These are phyloP conservation scores for Pachyuromys duprasi DNA, from an alignment of 2,797 vertebrate species.

Conservation along the genomic window DNA sequence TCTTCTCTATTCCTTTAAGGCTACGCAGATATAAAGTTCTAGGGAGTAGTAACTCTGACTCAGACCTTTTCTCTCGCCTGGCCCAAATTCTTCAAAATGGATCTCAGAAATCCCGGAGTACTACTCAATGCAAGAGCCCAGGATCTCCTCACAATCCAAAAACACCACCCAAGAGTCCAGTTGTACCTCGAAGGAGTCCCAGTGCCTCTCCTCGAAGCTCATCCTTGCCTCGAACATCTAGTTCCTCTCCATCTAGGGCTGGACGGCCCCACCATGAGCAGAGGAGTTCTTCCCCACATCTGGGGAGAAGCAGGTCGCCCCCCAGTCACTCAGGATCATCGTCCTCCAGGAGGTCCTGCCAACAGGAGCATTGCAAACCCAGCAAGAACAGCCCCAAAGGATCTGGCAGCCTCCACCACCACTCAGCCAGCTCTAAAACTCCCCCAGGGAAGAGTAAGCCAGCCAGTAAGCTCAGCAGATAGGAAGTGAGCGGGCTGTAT, in stretches of 20 bases:
- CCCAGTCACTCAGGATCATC: conserved; percentile 97
- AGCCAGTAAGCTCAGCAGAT: conserved; percentile 98
- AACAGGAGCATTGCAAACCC: conserved; percentile 94
- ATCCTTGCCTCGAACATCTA: conserved; percentile 97
- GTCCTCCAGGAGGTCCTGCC: conserved; percentile 94
- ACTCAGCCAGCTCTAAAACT: conserved; percentile 91
- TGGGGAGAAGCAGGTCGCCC: conserved; percentile 96
- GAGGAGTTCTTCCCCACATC: conserved; percentile 90
- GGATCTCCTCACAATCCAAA: conserved; percentile 91
- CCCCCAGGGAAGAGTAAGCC: conserved; percentile 94
- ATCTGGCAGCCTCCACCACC: conserved; percentile 88
- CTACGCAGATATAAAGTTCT: conserved; percentile 96
- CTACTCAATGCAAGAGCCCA: conserved; percentile 91
- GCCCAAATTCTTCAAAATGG: conserved; percentile 97
- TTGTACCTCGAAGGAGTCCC: conserved; percentile 94
- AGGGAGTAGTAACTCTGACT: conserved; percentile 95
- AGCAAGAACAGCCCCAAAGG: conserved; percentile 90
- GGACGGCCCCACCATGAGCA: conserved; percentile 93
- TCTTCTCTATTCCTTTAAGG: conserved; percentile 88
- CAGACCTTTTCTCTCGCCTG: conserved; percentile 96
- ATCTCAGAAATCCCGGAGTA: conserved; percentile 90
- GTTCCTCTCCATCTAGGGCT: conserved; percentile 96
- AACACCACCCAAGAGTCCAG: conserved; percentile 94
- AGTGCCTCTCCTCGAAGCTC: conserved; percentile 97
- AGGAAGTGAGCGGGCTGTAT: conserved; percentile 86